Evolutionary conservation across 2,113 vertebrate genomes (phyloP), one percentile per base, ranked within the genome.

Genomic region (Rhinoptilus africanus): DNA sequence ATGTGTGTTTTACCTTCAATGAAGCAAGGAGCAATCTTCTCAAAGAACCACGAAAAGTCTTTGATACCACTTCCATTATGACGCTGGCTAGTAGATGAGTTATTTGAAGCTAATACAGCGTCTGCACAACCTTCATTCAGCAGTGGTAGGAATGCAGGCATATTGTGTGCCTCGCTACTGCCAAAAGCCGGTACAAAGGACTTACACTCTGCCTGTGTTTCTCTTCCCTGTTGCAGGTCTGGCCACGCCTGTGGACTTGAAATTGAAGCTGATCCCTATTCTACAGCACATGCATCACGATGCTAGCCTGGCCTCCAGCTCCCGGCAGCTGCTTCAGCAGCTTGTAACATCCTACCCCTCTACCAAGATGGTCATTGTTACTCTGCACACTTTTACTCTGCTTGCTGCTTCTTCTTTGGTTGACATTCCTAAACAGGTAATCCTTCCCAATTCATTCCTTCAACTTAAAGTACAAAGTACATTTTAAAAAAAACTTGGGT

Each of bases 261-360:
- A 99, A 97, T 98, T 99, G 96, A 99, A 99, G 97, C 37, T 99
- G 94, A 99, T 99, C 80, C 99, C 99, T 14, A 99, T 99, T 96
- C 97, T 99, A 10, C 99, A 99, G 98, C 99, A 99, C 98, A 99
- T 99, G 99, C 99, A 99, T 92, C 99, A 99, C 0, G 98, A 99
- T 5, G 99, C 99, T 5, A 98, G 98, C 85, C 77, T 99, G 96
- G 99, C 99, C 7, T 99, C 99, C 91, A 99, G 99, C 82, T 99
- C 99, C 53, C 97, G 99, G 10, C 99, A 99, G 93, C 99, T 99
- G 24, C 98, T 99, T 0, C 99, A 99, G 96, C 98, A 99, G 92
- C 97, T 99, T 51, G 98, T 99, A 81, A 99, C 98, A 2, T 99
- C 99, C 0, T 99, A 99, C 86, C 99, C 99, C 15, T 99, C 99